Evolutionary conservation across 1,140 invertebrate species (phyloP), one percentile per base, ranked within the genome.

Genomic region (Amyelois transitella): DNA sequence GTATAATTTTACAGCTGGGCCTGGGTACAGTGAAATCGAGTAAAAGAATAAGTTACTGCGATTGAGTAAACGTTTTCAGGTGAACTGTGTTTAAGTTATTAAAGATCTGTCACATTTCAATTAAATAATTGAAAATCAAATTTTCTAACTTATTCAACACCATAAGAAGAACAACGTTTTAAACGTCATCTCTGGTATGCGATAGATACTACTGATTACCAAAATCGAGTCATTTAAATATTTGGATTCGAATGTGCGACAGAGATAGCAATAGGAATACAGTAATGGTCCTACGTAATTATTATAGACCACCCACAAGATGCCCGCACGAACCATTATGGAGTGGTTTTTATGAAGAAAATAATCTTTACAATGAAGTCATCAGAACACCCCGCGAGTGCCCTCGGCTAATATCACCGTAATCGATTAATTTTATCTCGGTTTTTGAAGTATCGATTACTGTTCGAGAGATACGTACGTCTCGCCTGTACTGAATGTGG

Each of bases 281-380:
- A 44, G 55, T 53, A 57, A 61, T 61, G 59, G 55, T 17, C 51
- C 21, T 22, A 18, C 43, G 52, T 71, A 75, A 75, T 75, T 73
- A 75, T 62, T n/a, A 62, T 51, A 58, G 73, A 71, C 73, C 73
- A 75, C 73, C 73, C 73, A 57, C 49, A 62, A 61, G 60, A 62
- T 67, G 59, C 63, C 28, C 53, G 55, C 54, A 38, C 51, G 53
- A 54, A 56, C 60, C 55, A 60, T 69, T 69, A 61, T 56, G 62
- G 32, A 47, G 44, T 49, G 53, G 54, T 64, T 67, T 60, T 64
- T 66, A 63, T 66, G 62, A 73, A 69, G 65, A 63, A 62, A 55
- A 63, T 63, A 58, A 63, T 63, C 56, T 22, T 55, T 53, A 73
- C 72, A 75, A 75, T 75, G 68, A 71, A 75, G 70, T 64, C 72